Evolutionary conservation across 2,888 invertebrate genomes (phyloP), one percentile per base, ranked within the genome.

Genomic region (Teinopalpus imperialis): DNA sequence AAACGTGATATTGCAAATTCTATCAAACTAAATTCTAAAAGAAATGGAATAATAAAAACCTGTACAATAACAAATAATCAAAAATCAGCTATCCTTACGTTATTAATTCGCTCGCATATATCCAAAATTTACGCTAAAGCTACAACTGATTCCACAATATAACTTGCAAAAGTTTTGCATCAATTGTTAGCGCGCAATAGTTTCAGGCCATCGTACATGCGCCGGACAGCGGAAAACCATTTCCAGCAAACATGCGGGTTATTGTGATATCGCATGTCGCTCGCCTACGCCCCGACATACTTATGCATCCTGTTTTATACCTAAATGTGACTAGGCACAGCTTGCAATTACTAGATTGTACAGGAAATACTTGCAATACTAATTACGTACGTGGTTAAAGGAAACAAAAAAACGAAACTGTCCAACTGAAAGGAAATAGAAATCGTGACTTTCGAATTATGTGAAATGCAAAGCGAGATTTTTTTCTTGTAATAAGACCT

Each of bases 331-430:
- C 31, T 16, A 18, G 18, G 23, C 20, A 8, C 2, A 23, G 31
- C 2, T 8, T 3, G 23, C 31, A 31, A 31, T 23, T 8, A 4
- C 7, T 31, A 3, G 31, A 23, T 18, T 34, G 26, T 32, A 14
- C 10, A 16, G 42, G 34, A 42, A 20, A 34, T 26, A 5, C 18
- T 34, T 26, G 24, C 23, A 10, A 21, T 30, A 26, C 18, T 34
- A 20, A 26, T 26, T 42, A 42, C 7, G 29, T 20, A 13, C 20
- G 20, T 13, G 13, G 39, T 39, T 39, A 18, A 27, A 39, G 27
- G 39, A 29, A 39, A 39, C 39, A 39, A 40, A 40, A 43, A n/a
- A n/a, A n/a, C n/a, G n/a, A 34, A 43, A 27, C 18, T 34, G 14
- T 36, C n/a, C 23, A 43, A 26, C 36, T 9, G 23, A 10, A 21